phyloP scores from a whole-genome alignment of 2,113 vertebrate genomes.

The Hippocampus zosterae region DNA sequence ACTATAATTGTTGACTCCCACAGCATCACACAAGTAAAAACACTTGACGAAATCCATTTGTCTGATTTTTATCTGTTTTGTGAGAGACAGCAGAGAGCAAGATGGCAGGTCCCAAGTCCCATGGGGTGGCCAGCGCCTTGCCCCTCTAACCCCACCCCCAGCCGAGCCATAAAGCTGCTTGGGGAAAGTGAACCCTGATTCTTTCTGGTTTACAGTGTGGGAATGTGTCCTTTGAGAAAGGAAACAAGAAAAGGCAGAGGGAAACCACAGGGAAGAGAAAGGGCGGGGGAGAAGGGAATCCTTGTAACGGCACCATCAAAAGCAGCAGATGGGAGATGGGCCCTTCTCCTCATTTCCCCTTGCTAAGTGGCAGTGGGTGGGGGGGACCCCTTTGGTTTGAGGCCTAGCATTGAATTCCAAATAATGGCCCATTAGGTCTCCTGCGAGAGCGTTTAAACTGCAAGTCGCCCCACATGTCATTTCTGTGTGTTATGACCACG shows the following conservation, averaged over 20 bases:
- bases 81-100: slow-evolving; percentile 30
- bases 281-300: slow-evolving; percentile 22
- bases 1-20: slow-evolving; percentile 40
- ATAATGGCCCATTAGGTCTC: slow-evolving; percentile 43
- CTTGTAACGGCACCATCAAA: slow-evolving; percentile 61
- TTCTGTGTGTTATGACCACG: slow-evolving; percentile 63
- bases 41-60: slow-evolving; percentile 56
- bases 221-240: slow-evolving; percentile 50
- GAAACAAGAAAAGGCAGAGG: slow-evolving; percentile 31
- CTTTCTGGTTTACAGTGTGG: slow-evolving; percentile 48
- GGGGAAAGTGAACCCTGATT: slow-evolving; percentile 51
- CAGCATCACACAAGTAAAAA: slow-evolving; percentile 49
- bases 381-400: slow-evolving; percentile 28
- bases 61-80: slow-evolving; percentile 62
- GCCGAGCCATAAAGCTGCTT: slow-evolving; percentile 41
- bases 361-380: slow-evolving; percentile 14
- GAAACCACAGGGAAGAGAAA: slow-evolving; percentile 31
- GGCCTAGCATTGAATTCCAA: slow-evolving; percentile 36
- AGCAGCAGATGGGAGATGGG: slow-evolving; percentile 49
- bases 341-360: slow-evolving; percentile 20
- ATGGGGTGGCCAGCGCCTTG: slow-evolving; percentile 34
- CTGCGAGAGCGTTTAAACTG: slow-evolving; percentile 26
- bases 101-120: slow-evolving; percentile 23
- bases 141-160: slow-evolving; percentile 15
- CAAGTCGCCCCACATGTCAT: slow-evolving; percentile 42